Conservation (phyloP, 2,888 invertebrate species). For the Asteroscopus sphinx region DNA sequence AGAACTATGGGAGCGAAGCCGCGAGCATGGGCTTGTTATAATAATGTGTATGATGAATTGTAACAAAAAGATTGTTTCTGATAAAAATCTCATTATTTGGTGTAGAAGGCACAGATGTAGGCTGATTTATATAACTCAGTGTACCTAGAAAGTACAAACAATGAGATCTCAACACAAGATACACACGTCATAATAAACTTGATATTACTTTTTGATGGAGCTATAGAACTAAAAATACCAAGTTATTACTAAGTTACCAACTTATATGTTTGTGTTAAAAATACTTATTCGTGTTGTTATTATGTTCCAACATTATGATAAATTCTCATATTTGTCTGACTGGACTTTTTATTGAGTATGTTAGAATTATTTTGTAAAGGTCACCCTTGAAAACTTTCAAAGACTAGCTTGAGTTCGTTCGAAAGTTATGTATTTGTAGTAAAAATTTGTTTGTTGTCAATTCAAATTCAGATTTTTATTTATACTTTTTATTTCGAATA, state of each 20-base stretch:
- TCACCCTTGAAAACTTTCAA: constrained; percentile 11
- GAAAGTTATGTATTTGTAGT: too few relatives aligned
- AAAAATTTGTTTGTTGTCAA: too few relatives aligned
- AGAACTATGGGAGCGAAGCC: too few relatives aligned
- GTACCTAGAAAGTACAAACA: constrained; percentile 9
- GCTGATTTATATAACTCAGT: too few relatives aligned
- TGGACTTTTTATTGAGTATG: constrained; percentile 15
- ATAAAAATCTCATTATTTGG: too few relatives aligned
- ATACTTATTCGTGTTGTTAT: constrained; percentile 29
- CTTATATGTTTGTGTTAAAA: constrained; percentile 34
- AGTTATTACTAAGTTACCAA: constrained; percentile 18
- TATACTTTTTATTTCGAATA: too few relatives aligned
- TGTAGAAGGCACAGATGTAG: too few relatives aligned
- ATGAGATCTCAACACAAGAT: constrained; percentile 7
- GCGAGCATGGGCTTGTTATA: too few relatives aligned
- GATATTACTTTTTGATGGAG: constrained; percentile 43
- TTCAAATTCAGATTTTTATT: too few relatives aligned
- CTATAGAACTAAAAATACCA: constrained; percentile 9
- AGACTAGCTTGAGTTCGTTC: too few relatives aligned
- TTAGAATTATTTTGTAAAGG: constrained; percentile 1
- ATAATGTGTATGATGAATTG: too few relatives aligned
- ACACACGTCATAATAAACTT: constrained; percentile 32
- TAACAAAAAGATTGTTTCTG: too few relatives aligned
- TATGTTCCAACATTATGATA: constrained; percentile 14
- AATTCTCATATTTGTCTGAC: constrained; percentile 28